Base-by-base conservation (phyloP, 92 coral and sea anemone species). In the Zoanthus sociatus region DNA sequence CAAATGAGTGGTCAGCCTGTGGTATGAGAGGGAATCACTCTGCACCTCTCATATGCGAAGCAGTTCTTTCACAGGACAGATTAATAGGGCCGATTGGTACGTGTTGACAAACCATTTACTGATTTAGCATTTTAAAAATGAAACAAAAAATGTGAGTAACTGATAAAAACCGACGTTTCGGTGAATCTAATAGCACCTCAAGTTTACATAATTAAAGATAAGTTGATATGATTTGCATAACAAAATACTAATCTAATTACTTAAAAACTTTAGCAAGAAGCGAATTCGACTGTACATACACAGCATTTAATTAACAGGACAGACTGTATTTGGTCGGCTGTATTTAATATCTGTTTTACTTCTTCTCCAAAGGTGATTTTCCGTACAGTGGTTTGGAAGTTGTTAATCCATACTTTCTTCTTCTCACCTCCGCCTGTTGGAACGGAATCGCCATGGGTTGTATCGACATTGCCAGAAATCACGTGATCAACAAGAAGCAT, bases 21-120 rank as follows among this genome's bases (percentile, higher is more conserved):
- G 93, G 93, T 71, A 91, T 91, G 93, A 91, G 77, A n/a, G 93
- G 93, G 10, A 91, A 91, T 84, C 93, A 91, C 3, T 91, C 93
- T 2, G 74, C 91, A 42, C 93, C 93, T 0, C 73, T 86, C 33
- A 84, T 91, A 16, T 91, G 93, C 48, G 93, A 91, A 70, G 93
- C 91, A 4, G 58, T 87, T 9, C 73, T 91, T 63, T 64, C 91
- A 14, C 76, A 91, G 4, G 91, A 91, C 93, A 87, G 93, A 48
- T 91, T 91, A 1, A 63, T 91, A 26, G 93, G 93, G 26, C 86
- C 90, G 63, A 82, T 91, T 47, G 93, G 93, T 91, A 32, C 83
- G 91, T 87, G 31, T 6, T 1, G 3, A n/a, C 0, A 26, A 26
- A 26, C 26, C 26, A 26, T 26, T 26, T 26, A 26, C 13, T 17